phyloP scores from a whole-genome alignment of 2,113 vertebrate genomes.

The Ranitomeya variabilis region DNA sequence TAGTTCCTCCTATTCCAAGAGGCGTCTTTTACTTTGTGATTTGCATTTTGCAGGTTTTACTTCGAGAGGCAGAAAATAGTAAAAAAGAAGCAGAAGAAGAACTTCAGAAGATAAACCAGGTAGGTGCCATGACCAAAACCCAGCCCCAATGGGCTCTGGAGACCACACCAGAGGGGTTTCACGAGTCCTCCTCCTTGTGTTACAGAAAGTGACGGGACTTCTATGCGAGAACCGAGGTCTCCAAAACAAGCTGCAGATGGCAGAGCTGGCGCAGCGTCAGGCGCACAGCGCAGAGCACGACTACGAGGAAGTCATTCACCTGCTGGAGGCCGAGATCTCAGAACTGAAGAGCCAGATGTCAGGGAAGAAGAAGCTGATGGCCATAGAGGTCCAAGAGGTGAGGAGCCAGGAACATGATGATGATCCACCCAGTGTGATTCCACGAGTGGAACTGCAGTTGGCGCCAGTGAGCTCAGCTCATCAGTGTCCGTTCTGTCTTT shows the following conservation, averaged over 20 bases:
- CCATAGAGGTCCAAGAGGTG: conserved; percentile 66
- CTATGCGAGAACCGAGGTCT: conserved; percentile 80
- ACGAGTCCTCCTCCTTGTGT: not conserved
- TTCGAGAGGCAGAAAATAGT: conserved; percentile 81
- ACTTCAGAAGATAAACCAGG: conserved; percentile 83
- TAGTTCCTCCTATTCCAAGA: not conserved
- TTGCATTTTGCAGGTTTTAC: conserved; percentile 69
- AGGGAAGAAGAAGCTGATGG: conserved; percentile 67
- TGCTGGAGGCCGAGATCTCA: conserved; percentile 86
- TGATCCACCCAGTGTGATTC: not conserved
- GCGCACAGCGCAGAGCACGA: conserved; percentile 83
- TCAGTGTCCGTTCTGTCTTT: not conserved
- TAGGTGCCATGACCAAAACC: conserved; percentile 59
- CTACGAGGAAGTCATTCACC: conserved; percentile 87
- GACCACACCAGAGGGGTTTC: not conserved
- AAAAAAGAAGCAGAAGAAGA: conserved; percentile 84
- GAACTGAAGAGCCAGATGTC: conserved; percentile 84
- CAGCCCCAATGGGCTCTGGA: not conserved
- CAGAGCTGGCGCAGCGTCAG: conserved; percentile 71
- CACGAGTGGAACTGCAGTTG: too few relatives aligned
- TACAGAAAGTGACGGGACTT: conserved; percentile 79
- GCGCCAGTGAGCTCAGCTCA: not conserved
- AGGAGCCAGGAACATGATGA: too few relatives aligned
- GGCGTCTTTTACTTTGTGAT: conserved; percentile 13
- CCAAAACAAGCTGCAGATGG: conserved; percentile 79